Evolutionary conservation across 2,888 invertebrate genomes (phyloP), one percentile per base, ranked within the genome.

Genomic region (Tetrapedia diversipes): DNA sequence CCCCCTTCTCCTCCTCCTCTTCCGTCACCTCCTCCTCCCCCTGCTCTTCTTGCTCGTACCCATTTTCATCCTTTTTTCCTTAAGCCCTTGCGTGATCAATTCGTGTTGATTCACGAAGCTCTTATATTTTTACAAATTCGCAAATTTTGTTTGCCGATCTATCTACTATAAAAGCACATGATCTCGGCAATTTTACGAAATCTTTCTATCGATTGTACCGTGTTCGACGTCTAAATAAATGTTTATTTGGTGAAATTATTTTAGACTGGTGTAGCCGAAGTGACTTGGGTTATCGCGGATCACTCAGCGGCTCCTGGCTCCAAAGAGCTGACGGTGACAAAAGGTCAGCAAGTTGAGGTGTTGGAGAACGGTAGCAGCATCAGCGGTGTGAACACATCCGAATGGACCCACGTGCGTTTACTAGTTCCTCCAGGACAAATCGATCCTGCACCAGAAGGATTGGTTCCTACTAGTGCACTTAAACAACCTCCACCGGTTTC

Each of bases 301-400:
- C 97, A 96, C 92, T 93, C 93, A 32, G 95, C 96, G n/a, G 93
- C 95, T 22, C 93, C 95, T 14, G 95, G 95, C 82, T 93, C 95
- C 56, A 95, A 95, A 68, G 98, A 98, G 92, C 92, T 98, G 86
- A 95, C 95, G 65, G 97, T 98, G 53, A 94, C 94, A 80, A 97
- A 97, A 91, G 98, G 98, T 29, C 98, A 98, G 92, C 98, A 98
- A 92, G 98, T 98, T 79, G 98, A 98, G 91, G 95, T 98, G 81
- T 93, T 98, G 82, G 98, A 98, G 91, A 93, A 95, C 79, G 95
- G 95, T 88, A 92, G 94, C 75, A 93, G 94, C 85, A 73, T 82
- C 37, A 72, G 80, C 56, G 81, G 77, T 10, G 32, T 66, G 16
- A 80, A 51, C 16, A 19, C 74, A 4, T 39, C 84, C 43, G 92